phyloP scores from a whole-genome alignment of 2,888 invertebrate species.

The Pyrrhosoma nymphula region DNA sequence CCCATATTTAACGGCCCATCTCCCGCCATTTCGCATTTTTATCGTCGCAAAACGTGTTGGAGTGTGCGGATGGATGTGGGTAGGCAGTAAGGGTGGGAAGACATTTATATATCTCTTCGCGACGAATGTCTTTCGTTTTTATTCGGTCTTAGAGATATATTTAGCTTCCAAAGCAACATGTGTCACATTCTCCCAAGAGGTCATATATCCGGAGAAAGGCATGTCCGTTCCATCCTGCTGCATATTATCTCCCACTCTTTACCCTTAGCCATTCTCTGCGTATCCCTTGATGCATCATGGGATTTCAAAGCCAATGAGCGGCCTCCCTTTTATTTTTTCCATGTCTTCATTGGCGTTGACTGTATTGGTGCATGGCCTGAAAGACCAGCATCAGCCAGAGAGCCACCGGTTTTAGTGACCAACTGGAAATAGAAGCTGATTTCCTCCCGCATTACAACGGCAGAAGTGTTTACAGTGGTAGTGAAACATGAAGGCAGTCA shows the following conservation, averaged over 20 bases:
- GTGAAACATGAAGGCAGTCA: too few species aligned
- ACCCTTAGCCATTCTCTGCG: neutral
- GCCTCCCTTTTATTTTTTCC: too few species aligned
- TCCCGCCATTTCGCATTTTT: slow-evolving; percentile 21
- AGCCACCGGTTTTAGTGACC: too few species aligned
- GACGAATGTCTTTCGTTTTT: slow-evolving; percentile 11
- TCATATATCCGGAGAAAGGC: neutral
- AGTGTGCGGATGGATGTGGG: neutral
- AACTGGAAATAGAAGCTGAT: too few species aligned
- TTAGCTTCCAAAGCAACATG: slow-evolving; percentile 10
- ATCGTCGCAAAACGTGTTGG: neutral
- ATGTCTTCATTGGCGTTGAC: too few species aligned
- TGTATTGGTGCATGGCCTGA: too few species aligned
- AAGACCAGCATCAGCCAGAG: too few species aligned
- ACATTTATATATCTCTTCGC: neutral
- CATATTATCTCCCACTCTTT: neutral
- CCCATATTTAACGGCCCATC: neutral
- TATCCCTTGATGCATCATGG: neutral
- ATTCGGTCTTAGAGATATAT: neutral
- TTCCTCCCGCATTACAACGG: too few species aligned
- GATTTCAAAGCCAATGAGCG: too few species aligned
- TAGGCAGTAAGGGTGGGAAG: neutral
- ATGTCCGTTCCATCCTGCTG: neutral
- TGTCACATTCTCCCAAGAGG: neutral
- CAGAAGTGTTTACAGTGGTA: too few species aligned